phyloP scores from a whole-genome alignment of 2,888 invertebrate genomes.

The Microplitis manilae region DNA sequence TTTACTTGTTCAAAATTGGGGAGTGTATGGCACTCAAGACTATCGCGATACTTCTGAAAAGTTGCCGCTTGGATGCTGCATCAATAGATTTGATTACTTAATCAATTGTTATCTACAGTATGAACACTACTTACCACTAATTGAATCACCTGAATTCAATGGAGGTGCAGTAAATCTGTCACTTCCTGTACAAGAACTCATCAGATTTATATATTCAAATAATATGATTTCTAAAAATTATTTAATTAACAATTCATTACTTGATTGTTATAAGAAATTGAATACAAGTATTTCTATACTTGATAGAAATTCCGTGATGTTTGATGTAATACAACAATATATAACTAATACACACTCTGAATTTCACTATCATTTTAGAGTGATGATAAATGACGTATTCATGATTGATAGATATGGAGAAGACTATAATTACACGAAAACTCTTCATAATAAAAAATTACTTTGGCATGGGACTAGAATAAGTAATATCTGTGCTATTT shows the following conservation, averaged over 20 bases:
- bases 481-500: neutral
- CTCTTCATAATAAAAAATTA: neutral
- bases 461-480: neutral
- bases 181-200: neutral
- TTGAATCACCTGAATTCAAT: neutral
- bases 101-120: neutral
- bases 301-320: neutral
- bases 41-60: neutral
- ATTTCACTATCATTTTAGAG: neutral
- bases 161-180: neutral
- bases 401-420: neutral
- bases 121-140: neutral
- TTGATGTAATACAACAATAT: neutral
- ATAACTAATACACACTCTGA: neutral
- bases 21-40: neutral
- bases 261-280: neutral
- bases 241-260: neutral
- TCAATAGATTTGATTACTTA: neutral
- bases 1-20: neutral
- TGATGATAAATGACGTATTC: neutral
- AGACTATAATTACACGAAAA: neutral
- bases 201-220: neutral
- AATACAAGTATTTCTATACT: neutral
- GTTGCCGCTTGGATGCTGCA: neutral
- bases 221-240: neutral